Evolutionary conservation across 2,113 vertebrate genomes (phyloP).

Genomic region (Nestor notabilis): DNA sequence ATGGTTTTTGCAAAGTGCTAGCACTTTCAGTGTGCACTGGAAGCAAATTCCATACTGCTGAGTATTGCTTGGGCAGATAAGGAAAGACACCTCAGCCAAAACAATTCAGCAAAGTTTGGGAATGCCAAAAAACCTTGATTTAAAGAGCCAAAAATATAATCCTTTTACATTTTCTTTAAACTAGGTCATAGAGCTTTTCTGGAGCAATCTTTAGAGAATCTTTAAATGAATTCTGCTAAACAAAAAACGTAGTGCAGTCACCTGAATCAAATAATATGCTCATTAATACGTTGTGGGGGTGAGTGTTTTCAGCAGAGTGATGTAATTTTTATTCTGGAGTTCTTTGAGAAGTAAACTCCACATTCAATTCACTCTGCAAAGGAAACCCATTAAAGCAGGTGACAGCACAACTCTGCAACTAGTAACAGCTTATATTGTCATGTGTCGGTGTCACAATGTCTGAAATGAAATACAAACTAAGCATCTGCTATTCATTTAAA

Average conservation of each 20-base stretch:
- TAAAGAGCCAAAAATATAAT: constrained; percentile 14
- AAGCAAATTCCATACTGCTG: constrained; percentile 63
- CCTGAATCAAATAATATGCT: neutral
- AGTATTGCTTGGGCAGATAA: constrained; percentile 69
- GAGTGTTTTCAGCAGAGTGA: neutral
- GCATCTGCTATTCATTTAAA: neutral
- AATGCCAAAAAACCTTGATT: neutral
- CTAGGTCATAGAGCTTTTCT: constrained; percentile 24
- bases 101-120: constrained; percentile 54
- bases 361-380: neutral
- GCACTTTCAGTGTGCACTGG: neutral
- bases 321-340: neutral
- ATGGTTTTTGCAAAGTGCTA: constrained; percentile 34
- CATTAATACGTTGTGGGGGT: neutral
- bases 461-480: neutral
- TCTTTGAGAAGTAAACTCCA: neutral
- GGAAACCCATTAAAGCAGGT: neutral
- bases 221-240: neutral
- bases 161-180: constrained; percentile 30
- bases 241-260: neutral
- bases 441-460: neutral
- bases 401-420: neutral
- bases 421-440: neutral
- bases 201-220: neutral
- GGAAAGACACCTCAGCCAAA: constrained; percentile 46